Conservation (phyloP, 2,113 vertebrate genomes). For the Parotia lawesii region DNA sequence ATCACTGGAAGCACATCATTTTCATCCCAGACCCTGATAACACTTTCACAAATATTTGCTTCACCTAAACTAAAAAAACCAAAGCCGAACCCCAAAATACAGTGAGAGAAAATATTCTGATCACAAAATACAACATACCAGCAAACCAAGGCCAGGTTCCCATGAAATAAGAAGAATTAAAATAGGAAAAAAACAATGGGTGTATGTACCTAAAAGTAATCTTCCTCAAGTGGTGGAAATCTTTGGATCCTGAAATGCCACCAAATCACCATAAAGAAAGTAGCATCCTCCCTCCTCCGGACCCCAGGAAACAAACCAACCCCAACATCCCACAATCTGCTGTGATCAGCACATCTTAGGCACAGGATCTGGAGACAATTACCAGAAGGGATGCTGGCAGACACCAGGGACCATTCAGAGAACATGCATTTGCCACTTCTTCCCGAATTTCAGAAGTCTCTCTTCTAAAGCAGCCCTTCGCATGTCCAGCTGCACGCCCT, state of each 20-base stretch:
- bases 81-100: background rate
- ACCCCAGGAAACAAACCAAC: background rate
- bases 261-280: background rate
- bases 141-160: background rate
- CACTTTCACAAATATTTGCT: background rate
- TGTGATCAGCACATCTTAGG: background rate
- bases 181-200: background rate
- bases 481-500: background rate
- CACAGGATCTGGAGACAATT: background rate
- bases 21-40: background rate
- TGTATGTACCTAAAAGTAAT: background rate
- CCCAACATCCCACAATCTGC: background rate
- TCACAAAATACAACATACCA: background rate
- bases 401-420: background rate
- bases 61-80: background rate
- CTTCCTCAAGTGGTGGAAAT: background rate
- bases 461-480: background rate
- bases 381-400: background rate
- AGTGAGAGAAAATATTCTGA: background rate
- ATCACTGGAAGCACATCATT: background rate
- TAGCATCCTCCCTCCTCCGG: background rate
- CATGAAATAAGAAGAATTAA: background rate
- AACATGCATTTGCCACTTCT: background rate
- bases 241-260: background rate
- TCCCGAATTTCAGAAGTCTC: background rate